Conservation (phyloP, 2,888 invertebrate genomes). For the Callyntrura sp. region DNA sequence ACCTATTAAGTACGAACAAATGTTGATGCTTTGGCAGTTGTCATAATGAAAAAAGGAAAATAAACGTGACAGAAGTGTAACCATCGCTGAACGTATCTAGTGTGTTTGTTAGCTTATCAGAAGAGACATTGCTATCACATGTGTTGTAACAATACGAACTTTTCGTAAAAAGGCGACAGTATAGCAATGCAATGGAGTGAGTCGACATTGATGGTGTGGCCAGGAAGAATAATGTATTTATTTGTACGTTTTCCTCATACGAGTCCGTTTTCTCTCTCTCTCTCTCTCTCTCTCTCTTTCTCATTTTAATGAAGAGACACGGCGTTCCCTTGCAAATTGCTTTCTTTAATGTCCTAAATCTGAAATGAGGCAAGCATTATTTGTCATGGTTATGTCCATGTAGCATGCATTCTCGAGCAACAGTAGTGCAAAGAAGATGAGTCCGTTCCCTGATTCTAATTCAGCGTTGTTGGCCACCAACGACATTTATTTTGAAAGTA, state of each 20-base stretch:
- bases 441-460: neutral
- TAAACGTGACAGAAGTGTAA: neutral
- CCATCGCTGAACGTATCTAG: neutral
- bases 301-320: conserved; percentile 35
- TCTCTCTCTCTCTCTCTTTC: too few relatives aligned
- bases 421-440: neutral
- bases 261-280: too few relatives aligned
- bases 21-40: neutral
- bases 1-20: too few relatives aligned
- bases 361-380: conserved; percentile 54
- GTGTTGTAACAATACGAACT: neutral
- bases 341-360: conserved; percentile 45
- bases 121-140: neutral
- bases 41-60: neutral
- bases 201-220: conserved; percentile 24
- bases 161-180: neutral
- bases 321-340: conserved; percentile 19
- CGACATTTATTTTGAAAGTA: too few relatives aligned
- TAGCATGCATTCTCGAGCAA: conserved; percentile 37
- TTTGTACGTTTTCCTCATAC: neutral
- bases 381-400: conserved; percentile 60
- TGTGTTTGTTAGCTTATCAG: neutral
- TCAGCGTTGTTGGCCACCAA: neutral
- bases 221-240: neutral
- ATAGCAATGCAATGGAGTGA: neutral